Percentiles rank a stretch among this genome's conserved stretches.
These are phyloP conservation scores for Toxotes lorentzi DNA, from an alignment of 2,797 vertebrate species.

Conservation along the genomic window DNA sequence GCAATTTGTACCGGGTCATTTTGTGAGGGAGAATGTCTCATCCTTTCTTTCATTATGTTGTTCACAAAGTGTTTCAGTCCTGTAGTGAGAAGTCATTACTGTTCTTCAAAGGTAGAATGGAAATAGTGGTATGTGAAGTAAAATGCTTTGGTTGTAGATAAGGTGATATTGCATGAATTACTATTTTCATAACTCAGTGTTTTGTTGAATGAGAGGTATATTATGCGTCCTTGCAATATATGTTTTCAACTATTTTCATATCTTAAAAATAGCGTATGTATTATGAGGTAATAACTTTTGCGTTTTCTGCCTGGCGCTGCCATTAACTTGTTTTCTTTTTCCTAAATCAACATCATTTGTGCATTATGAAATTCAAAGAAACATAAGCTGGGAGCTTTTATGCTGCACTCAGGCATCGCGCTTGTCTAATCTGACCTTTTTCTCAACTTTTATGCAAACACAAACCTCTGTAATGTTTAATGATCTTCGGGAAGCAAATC, in stretches of 20 bases:
- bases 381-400: not conserved
- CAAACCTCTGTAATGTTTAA: conserved; percentile 17
- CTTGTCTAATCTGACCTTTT: not conserved
- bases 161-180: conserved; percentile 35
- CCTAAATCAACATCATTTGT: conserved; percentile 20
- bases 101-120: conserved; percentile 46
- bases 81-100: conserved; percentile 59
- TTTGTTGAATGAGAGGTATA: conserved; percentile 28
- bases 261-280: conserved; percentile 27
- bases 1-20: conserved; percentile 50
- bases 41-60: conserved; percentile 59
- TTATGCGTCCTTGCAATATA: conserved; percentile 16
- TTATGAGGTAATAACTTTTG: conserved; percentile 32
- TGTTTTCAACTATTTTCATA: conserved; percentile 49
- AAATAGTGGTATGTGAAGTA: conserved; percentile 34
- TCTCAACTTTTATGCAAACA: conserved; percentile 3
- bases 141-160: conserved; percentile 44
- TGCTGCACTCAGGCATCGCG: not conserved
- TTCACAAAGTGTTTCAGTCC: conserved; percentile 51
- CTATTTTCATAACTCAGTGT: conserved; percentile 26
- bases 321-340: conserved; percentile 40
- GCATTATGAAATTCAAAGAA: conserved; percentile 11
- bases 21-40: conserved; percentile 42
- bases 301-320: not conserved
- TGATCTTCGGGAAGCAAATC: not conserved